A percentile compares a stretch with the other conserved stretches of the same genome.
phyloP scores from a whole-genome alignment of 2,113 vertebrate species.

The Lepus timidus region DNA sequence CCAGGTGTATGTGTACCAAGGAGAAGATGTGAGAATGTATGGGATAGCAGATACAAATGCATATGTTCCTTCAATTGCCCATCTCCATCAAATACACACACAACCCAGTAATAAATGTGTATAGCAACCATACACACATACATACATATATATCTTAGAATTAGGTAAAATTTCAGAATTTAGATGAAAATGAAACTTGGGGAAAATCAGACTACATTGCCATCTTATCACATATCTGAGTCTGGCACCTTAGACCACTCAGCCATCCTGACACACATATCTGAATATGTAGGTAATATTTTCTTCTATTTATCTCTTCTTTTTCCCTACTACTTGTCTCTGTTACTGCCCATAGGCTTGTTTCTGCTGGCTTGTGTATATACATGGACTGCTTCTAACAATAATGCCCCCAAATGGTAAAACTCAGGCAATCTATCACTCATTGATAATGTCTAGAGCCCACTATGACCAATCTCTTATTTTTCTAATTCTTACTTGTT shows the following conservation, averaged over 20 bases:
- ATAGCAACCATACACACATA: neutral
- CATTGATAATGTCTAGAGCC: neutral
- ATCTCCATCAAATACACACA: neutral
- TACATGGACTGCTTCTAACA: neutral
- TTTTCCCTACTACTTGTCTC: neutral
- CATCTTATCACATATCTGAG: no score
- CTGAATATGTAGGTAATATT: neutral
- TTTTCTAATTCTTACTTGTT: neutral
- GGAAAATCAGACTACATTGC: neutral
- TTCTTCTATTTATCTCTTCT: neutral
- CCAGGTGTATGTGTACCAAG: neutral
- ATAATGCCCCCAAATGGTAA: neutral
- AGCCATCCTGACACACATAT: neutral
- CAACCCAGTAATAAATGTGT: neutral
- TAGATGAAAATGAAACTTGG: constrained; percentile 10
- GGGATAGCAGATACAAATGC: neutral
- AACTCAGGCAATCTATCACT: neutral
- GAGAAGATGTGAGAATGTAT: neutral
- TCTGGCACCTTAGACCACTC: no score
- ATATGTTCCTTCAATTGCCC: neutral
- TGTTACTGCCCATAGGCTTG: neutral
- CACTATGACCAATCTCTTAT: neutral
- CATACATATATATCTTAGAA: neutral
- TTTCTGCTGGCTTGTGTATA: neutral
- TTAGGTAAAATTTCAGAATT: constrained; percentile 25